Evolutionary conservation across 2,113 vertebrate genomes (phyloP), one percentile per base, ranked within the genome.

Genomic region (Rattus rattus): DNA sequence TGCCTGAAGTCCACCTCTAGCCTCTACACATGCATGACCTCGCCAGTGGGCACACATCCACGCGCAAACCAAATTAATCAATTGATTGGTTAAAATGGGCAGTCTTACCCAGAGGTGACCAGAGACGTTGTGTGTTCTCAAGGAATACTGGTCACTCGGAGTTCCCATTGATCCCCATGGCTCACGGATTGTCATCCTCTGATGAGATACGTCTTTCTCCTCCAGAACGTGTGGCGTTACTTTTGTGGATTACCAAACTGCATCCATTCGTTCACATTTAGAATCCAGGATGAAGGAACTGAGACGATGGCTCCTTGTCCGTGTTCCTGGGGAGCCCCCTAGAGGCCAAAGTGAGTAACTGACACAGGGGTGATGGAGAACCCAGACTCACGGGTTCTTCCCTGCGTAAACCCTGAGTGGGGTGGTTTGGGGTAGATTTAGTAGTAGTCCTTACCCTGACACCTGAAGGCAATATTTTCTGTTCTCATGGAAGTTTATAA

Each of bases 271-370:
- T 67, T 10, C n/a, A 17, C 81, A 5, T 30, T 5, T 43, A 43
- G 59, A 43, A 43, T 16, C 56, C n/a, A 61, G 80, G 56, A 36
- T 26, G 36, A 83, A 61, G 14, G 80, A 43, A 8, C 59, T 9
- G n/a, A 43, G 7, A 28, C 16, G 13, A 13, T 43, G 24, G n/a
- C 22, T 81, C 61, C 63, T 91, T 56, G 69, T 65, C 65, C 1
- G 69, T 1, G 1, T 86, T 95, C 92, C 30, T 59, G 20, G 92
- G 43, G 95, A 56, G 80, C 96, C 95, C 95, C 94, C 97, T 96
- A 93, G 92, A 93, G 95, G 90, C 76, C 81, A 72, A 52, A 70
- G 33, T 22, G 59, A 65, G 90, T 63, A 83, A 95, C 76, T 85
- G 90, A 75, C 90, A 43, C 13, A 0, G 1, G 24, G 67, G 24